These are phyloP conservation scores for Lucilia sericata DNA, from an alignment of 1,140 invertebrate species.

Conservation along the genomic window DNA sequence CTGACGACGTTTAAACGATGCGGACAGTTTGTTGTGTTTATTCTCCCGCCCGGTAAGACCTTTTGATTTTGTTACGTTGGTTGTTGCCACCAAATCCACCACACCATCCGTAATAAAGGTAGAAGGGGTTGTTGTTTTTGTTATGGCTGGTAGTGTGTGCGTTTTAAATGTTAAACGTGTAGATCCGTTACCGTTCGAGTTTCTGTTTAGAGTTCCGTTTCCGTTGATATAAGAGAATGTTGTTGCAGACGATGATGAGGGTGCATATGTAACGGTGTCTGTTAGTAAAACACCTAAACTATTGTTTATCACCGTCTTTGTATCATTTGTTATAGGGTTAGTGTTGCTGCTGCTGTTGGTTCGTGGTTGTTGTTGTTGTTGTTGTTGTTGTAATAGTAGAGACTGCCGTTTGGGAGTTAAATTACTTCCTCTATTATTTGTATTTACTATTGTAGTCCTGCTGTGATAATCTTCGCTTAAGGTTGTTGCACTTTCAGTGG, in stretches of 20 bases:
- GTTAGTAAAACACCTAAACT: slow-evolving; percentile 23
- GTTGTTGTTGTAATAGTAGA: slow-evolving; percentile 39
- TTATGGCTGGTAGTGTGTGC: not conserved
- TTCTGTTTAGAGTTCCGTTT: slow-evolving; percentile 8
- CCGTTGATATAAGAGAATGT: not conserved
- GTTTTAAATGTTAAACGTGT: not conserved
- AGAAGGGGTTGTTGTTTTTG: not conserved
- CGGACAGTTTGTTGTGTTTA: slow-evolving; percentile 31
- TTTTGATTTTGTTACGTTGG: not conserved
- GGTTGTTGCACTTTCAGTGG: slow-evolving; percentile 29
- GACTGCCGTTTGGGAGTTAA: slow-evolving; percentile 21
- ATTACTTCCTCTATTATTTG: slow-evolving; percentile 37
- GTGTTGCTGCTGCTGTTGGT: not conserved
- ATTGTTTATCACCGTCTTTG: slow-evolving; percentile 43
- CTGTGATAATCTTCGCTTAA: slow-evolving; percentile 34
- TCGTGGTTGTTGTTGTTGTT: slow-evolving; percentile 45
- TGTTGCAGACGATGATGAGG: slow-evolving; percentile 1
- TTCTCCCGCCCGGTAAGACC: not conserved
- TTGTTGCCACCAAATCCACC: slow-evolving; percentile 28
- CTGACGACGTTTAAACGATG: slow-evolving; percentile 32
- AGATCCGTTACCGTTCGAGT: slow-evolving; percentile 9
- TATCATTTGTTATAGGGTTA: not conserved
- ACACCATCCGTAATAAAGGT: slow-evolving; percentile 31
- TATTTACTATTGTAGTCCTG: slow-evolving; percentile 34
- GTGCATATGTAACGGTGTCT: slow-evolving; percentile 23